Percentiles rank a stretch among this genome's conserved stretches.
phyloP scores from a whole-genome alignment of 2,113 vertebrate species.

The Callocephalon fimbriatum region DNA sequence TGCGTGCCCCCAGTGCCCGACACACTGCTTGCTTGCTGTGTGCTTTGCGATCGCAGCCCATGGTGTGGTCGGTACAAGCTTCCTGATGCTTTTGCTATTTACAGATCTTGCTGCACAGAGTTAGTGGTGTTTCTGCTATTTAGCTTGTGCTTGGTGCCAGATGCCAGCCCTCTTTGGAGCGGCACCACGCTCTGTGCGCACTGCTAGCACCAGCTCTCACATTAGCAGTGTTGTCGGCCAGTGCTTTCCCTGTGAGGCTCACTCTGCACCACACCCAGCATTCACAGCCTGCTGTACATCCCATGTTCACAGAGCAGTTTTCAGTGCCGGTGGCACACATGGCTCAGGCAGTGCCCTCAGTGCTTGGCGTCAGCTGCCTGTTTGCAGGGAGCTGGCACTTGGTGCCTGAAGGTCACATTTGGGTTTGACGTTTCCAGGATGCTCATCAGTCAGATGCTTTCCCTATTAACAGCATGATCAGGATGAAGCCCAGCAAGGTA shows the following conservation, averaged over 20 bases:
- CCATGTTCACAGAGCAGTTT: rapidly evolving
- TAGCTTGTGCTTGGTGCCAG: not conserved
- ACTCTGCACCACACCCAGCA: not conserved
- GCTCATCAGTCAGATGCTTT: rapidly evolving
- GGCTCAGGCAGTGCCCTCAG: rapidly evolving
- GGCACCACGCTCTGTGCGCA: not conserved
- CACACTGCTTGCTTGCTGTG: rapidly evolving
- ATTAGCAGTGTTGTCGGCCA: not conserved
- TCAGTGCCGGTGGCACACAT: not conserved
- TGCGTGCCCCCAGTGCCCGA: not conserved
- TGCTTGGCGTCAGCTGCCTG: rapidly evolving
- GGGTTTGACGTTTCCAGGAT: rapidly evolving
- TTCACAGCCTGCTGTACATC: rapidly evolving
- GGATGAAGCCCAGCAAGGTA: not conserved
- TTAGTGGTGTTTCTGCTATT: not conserved
- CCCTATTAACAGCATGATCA: rapidly evolving
- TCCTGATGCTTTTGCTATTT: not conserved
- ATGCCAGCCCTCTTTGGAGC: rapidly evolving
- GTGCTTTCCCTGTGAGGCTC: not conserved
- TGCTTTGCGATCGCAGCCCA: not conserved
- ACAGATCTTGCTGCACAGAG: not conserved
- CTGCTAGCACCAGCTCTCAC: not conserved
- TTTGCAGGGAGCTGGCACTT: not conserved
- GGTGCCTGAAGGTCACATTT: not conserved
- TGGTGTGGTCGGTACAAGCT: not conserved